A percentile compares a stretch with the other conserved stretches of the same genome.
These are phyloP conservation scores for Eristalinus aeneus DNA, from an alignment of 2,888 invertebrate species.

Conservation along the genomic window DNA sequence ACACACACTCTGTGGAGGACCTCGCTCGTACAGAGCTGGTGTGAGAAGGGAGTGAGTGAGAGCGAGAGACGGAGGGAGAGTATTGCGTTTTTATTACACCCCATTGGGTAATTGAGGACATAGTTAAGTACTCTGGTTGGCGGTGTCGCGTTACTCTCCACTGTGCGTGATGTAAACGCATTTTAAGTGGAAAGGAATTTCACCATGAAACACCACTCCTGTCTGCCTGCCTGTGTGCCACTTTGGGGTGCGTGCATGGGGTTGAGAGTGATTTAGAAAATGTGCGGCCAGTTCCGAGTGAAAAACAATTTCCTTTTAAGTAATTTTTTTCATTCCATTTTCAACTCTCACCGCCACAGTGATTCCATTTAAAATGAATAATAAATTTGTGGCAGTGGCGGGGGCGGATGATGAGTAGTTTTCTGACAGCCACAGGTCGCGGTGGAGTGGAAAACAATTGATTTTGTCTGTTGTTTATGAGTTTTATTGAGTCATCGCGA, in stretches of 20 bases:
- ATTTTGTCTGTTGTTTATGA: background rate
- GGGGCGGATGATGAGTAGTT: conserved; percentile 29
- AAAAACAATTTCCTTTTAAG: conserved; percentile 50
- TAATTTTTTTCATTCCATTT: conserved; percentile 5
- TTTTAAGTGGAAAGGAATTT: conserved; percentile 60
- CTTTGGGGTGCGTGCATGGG: background rate
- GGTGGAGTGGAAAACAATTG: background rate
- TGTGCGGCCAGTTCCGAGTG: conserved; percentile 38
- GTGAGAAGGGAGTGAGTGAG: background rate
- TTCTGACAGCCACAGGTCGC: background rate
- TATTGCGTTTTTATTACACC: conserved; percentile 64
- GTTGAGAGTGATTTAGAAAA: conserved; percentile 26
- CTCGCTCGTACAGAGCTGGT: background rate
- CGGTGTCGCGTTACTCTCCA: conserved; percentile 58
- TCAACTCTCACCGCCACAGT: background rate
- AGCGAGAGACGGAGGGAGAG: background rate
- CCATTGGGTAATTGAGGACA: conserved; percentile 62
- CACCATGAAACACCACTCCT: conserved; percentile 15
- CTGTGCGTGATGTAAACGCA: conserved; percentile 62
- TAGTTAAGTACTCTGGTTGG: conserved; percentile 63
- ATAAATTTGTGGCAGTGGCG: conserved; percentile 23
- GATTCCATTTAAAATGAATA: conserved; percentile 39
- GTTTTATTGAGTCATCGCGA: background rate
- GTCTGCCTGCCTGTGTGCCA: background rate
- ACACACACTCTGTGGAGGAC: background rate